phyloP scores from a whole-genome alignment of 2,113 vertebrate species.

The Menura novaehollandiae region DNA sequence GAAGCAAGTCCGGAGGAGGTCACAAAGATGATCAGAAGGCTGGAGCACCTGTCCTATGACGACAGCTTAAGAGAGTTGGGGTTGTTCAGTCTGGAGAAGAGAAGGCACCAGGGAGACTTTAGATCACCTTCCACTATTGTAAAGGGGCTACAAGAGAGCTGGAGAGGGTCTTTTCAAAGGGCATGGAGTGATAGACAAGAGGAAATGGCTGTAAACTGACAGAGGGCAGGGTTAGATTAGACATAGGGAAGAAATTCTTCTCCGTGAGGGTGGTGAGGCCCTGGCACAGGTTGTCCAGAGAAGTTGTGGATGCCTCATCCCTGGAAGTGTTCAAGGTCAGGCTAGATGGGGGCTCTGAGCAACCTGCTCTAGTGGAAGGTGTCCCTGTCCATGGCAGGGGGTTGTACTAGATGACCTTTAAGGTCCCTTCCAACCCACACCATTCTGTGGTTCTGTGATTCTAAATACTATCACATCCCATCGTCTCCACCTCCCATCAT shows the following conservation, averaged over 20 bases:
- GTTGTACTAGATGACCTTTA: neutral
- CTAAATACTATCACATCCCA: neutral
- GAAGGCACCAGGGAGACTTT: neutral
- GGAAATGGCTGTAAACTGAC: neutral
- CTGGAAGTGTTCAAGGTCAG: neutral
- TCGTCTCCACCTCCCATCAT: neutral
- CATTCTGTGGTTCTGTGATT: neutral
- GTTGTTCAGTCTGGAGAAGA: neutral
- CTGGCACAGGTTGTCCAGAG: neutral
- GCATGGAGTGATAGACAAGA: neutral
- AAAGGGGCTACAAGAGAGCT: neutral
- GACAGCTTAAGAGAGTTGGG: neutral
- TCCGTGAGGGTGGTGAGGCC: fast-evolving
- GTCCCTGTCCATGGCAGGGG: neutral
- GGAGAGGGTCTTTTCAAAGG: neutral
- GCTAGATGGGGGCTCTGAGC: neutral
- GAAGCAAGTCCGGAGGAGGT: neutral
- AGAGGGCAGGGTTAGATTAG: neutral
- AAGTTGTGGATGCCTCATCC: neutral
- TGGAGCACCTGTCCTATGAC: neutral
- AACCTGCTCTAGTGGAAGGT: neutral
- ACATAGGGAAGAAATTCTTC: neutral
- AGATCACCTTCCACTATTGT: neutral
- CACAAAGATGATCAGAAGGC: neutral
- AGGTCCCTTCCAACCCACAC: neutral